Percentiles rank a stretch among this genome's conserved stretches.
phyloP scores from a whole-genome alignment of 2,113 vertebrate genomes.

The Calypte anna region DNA sequence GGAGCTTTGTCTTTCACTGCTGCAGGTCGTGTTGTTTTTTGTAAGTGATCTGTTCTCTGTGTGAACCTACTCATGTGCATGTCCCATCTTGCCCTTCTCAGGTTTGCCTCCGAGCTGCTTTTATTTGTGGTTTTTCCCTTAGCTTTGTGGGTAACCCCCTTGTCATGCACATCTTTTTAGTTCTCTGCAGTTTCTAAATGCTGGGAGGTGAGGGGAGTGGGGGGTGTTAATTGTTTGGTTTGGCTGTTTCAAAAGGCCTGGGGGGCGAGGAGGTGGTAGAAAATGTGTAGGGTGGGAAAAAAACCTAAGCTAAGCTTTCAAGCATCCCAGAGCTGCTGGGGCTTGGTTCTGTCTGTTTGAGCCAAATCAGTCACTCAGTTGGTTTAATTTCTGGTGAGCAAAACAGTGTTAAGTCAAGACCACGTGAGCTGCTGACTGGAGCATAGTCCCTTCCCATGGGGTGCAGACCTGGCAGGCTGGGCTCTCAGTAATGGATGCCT shows the following conservation, averaged over 20 bases:
- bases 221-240: background rate
- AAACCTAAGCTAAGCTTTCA: slow-evolving; percentile 1
- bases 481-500: background rate
- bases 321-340: background rate
- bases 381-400: background rate
- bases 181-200: background rate
- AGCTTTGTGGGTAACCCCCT: slow-evolving; percentile 3
- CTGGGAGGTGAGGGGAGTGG: accelerated
- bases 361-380: background rate
- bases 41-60: accelerated
- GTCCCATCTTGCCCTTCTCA: background rate
- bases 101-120: slow-evolving; percentile 8
- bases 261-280: background rate
- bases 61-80: background rate
- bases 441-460: background rate
- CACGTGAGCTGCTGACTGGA: background rate
- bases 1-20: background rate
- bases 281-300: background rate
- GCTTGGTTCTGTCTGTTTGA: background rate
- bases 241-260: background rate
- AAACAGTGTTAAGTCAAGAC: background rate
- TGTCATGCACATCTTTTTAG: background rate
- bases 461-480: background rate
- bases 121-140: background rate
- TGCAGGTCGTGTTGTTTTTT: background rate